These are phyloP conservation scores for Zoroaster sp. DNA, from an alignment of 53 echinoderm and acorn worm species.

Conservation along the genomic window DNA sequence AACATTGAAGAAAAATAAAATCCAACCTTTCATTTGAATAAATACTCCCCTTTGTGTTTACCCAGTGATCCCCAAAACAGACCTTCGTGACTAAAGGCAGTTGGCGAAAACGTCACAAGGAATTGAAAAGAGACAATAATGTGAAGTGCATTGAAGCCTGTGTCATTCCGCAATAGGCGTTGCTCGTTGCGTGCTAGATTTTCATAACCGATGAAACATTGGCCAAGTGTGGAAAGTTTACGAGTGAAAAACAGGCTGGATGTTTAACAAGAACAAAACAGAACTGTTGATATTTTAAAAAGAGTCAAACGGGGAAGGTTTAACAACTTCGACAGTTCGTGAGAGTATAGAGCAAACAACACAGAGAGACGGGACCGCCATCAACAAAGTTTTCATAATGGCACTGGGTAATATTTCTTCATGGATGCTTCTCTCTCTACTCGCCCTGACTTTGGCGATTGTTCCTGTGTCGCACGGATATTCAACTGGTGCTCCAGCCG, in stretches of 20 bases:
- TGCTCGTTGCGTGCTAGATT: too few species aligned
- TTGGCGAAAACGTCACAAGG: background rate
- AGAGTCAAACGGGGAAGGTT: too few species aligned
- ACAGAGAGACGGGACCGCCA: too few species aligned
- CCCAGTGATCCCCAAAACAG: background rate
- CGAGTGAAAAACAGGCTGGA: too few species aligned
- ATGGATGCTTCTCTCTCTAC: background rate
- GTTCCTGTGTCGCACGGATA: background rate
- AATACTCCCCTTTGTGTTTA: background rate
- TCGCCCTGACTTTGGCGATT: background rate
- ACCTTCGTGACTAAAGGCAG: background rate
- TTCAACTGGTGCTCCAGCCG: constrained; percentile 10
- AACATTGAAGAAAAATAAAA: background rate
- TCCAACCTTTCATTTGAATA: background rate
- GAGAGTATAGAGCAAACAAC: too few species aligned
- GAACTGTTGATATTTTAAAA: background rate
- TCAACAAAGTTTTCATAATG: background rate
- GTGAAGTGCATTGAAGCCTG: background rate
- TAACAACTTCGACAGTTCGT: background rate
- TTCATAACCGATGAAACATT: too few species aligned
- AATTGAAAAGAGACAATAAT: background rate
- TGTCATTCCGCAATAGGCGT: too few species aligned
- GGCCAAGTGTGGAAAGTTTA: too few species aligned
- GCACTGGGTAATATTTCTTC: background rate
- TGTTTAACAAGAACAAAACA: too few species aligned